These are phyloP conservation scores for Cassiopea andromeda DNA, from an alignment of 30 jellyfish, hydroid and myxozoan genomes.

Conservation along the genomic window DNA sequence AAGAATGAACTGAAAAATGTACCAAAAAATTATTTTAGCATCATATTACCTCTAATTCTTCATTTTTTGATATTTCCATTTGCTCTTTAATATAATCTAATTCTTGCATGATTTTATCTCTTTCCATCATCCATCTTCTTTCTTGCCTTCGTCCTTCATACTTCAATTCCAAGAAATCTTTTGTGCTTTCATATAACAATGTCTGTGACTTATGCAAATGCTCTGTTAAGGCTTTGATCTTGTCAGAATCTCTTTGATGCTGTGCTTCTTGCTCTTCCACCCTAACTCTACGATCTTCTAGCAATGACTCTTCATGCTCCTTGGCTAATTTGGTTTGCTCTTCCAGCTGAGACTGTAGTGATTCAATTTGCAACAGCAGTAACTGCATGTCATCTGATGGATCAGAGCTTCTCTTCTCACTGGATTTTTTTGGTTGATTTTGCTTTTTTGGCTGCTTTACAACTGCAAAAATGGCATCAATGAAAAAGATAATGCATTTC, in stretches of 20 bases:
- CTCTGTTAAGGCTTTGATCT: conserved; percentile 84
- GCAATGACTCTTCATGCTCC: conserved; percentile 76
- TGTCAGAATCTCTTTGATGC: conserved; percentile 80
- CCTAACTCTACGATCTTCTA: conserved; percentile 85
- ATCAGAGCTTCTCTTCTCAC: conserved; percentile 17
- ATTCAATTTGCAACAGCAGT: conserved; percentile 74
- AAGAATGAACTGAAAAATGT: not conserved
- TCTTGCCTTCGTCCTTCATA: conserved; percentile 88
- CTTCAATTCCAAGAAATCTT: conserved; percentile 86
- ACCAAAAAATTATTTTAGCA: not conserved
- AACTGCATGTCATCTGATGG: conserved; percentile 49
- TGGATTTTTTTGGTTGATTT: not conserved
- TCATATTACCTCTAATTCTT: conserved; percentile 37
- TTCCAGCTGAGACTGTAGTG: conserved; percentile 91
- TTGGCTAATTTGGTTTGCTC: conserved; percentile 82
- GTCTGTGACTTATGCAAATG: conserved; percentile 86
- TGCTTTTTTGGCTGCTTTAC: not conserved
- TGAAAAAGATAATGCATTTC: not conserved
- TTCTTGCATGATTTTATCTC: conserved; percentile 89
- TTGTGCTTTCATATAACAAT: conserved; percentile 87
- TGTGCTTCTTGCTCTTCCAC: conserved; percentile 87
- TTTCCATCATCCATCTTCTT: conserved; percentile 91
- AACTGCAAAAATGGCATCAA: not conserved
- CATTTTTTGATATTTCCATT: conserved; percentile 62
- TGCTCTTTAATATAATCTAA: conserved; percentile 80